These are phyloP conservation scores for Graphium colonna DNA, from an alignment of 2,888 invertebrate species.

Conservation along the genomic window DNA sequence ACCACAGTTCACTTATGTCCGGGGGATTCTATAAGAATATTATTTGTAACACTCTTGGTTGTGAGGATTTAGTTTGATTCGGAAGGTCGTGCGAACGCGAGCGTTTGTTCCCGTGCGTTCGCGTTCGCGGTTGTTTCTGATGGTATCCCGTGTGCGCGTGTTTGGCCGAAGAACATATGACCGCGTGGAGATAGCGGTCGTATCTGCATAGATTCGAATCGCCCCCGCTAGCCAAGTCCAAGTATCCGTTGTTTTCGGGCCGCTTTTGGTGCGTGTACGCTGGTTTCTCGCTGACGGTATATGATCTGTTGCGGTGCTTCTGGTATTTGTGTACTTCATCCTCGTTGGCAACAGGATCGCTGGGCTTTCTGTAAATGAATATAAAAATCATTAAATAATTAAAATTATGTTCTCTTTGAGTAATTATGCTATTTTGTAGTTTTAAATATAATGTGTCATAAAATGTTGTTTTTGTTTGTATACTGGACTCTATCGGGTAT, in stretches of 20 bases:
- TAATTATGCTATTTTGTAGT: too few relatives aligned
- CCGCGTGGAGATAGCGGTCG: constrained; percentile 82
- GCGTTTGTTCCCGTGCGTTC: constrained; percentile 39
- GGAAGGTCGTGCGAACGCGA: constrained; percentile 68
- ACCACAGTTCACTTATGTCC: constrained; percentile 33
- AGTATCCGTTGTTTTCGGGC: constrained; percentile 77
- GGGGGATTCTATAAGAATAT: constrained; percentile 58
- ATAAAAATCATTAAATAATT: background rate
- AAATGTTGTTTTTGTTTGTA: too few relatives aligned
- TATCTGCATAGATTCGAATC: constrained; percentile 78
- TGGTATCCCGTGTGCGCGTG: constrained; percentile 73
- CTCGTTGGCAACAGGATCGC: constrained; percentile 58
- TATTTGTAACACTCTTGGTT: constrained; percentile 67
- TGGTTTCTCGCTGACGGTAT: constrained; percentile 74
- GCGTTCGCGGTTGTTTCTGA: constrained; percentile 54
- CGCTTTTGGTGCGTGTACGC: constrained; percentile 62
- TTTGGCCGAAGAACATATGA: constrained; percentile 78
- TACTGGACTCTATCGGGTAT: too few relatives aligned
- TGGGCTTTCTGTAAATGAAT: constrained; percentile 78
- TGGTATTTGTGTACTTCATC: constrained; percentile 66
- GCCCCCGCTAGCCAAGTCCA: constrained; percentile 81
- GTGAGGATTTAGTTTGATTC: constrained; percentile 38
- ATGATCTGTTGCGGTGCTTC: constrained; percentile 71
- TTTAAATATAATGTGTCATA: too few relatives aligned
- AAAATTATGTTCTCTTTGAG: background rate